These are phyloP conservation scores for Tenualosa thibaudeaui DNA, from an alignment of 2,797 vertebrate species.

Conservation along the genomic window DNA sequence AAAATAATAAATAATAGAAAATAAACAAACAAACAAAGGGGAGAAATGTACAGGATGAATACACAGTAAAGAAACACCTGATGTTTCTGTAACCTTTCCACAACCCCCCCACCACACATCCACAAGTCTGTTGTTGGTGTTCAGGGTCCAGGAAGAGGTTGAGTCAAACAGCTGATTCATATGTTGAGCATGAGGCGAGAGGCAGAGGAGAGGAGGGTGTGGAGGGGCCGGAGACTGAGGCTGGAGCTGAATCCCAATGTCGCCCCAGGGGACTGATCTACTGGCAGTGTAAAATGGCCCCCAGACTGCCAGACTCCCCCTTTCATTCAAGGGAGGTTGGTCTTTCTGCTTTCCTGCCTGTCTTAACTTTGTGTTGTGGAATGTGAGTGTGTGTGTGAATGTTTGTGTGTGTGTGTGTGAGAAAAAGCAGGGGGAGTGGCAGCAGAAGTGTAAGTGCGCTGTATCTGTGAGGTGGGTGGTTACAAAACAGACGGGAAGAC, in stretches of 20 bases:
- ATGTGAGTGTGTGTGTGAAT: not conserved
- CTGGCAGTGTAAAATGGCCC: slow-evolving; percentile 51
- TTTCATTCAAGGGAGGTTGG: slow-evolving; percentile 19
- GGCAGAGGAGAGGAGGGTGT: not conserved
- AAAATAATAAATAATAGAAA: not conserved
- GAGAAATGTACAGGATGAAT: slow-evolving; percentile 26
- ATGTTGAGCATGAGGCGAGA: slow-evolving; percentile 51
- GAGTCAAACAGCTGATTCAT: slow-evolving; percentile 70
- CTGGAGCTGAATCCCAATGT: slow-evolving; percentile 61
- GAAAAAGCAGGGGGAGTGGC: not conserved
- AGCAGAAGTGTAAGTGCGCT: not conserved
- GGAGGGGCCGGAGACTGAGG: not conserved
- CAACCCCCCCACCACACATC: slow-evolving; percentile 28
- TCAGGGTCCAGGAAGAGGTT: slow-evolving; percentile 43
- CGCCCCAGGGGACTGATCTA: slow-evolving; percentile 48
- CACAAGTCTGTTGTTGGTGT: slow-evolving; percentile 14
- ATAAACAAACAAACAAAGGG: not conserved
- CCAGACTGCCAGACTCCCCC: slow-evolving; percentile 46
- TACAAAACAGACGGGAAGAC: not conserved
- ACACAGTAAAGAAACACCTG: not conserved
- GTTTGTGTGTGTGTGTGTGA: not conserved
- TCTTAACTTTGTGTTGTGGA: not conserved
- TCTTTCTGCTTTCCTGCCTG: slow-evolving; percentile 19
- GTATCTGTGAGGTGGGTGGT: not conserved
- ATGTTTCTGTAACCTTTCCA: slow-evolving; percentile 31